phyloP scores from a whole-genome alignment of 2,888 invertebrate genomes.

The Tetanocera ferruginea region DNA sequence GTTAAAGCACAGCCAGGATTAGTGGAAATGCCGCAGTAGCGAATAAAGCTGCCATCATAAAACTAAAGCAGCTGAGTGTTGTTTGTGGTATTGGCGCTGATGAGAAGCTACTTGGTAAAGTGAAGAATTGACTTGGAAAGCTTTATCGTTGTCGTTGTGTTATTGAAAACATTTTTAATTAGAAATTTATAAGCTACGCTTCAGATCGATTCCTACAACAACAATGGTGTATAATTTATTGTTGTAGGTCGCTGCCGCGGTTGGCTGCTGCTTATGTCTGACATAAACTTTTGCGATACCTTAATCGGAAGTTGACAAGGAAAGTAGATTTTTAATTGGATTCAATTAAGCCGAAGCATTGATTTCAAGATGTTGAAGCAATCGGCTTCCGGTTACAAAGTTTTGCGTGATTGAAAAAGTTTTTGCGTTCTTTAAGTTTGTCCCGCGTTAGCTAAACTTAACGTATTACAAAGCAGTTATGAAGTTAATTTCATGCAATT shows the following conservation, averaged over 20 bases:
- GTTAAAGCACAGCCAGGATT: too few species aligned
- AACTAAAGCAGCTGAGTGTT: too few species aligned
- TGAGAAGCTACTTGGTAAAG: too few species aligned
- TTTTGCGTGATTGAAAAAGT: slow-evolving; percentile 13
- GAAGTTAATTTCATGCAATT: too few species aligned
- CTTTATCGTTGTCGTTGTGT: not conserved
- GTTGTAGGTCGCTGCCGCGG: not conserved
- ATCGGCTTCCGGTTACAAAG: not conserved
- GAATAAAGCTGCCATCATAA: too few species aligned
- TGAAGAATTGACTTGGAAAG: too few species aligned
- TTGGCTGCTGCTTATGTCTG: too few species aligned
- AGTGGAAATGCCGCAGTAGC: too few species aligned
- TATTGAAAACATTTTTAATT: slow-evolving; percentile 21
- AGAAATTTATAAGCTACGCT: slow-evolving; percentile 16
- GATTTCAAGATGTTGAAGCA: slow-evolving; percentile 8
- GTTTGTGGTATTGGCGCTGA: too few species aligned
- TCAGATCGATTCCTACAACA: not conserved
- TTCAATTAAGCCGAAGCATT: slow-evolving; percentile 28
- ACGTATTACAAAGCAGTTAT: too few species aligned
- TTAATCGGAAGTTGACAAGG: slow-evolving; percentile 15
- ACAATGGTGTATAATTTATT: not conserved
- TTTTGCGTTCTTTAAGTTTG: not conserved
- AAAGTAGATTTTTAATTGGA: slow-evolving; percentile 38
- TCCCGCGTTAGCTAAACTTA: not conserved
- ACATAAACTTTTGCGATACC: not conserved